These are phyloP conservation scores for Mus musculus DNA, from an alignment of 2,113 vertebrate genomes.

Conservation along the genomic window GRCm39 chr3:22752501-22753000, in stretches of 20 bases:
- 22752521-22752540: neutral
- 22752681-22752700: neutral
- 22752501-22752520: neutral
- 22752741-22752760: neutral
- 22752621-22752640: neutral
- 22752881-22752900: neutral
- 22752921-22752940: neutral
- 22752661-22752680: neutral
- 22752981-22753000: neutral
- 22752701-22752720: conserved; percentile 1
- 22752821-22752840: fast-evolving
- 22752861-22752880: neutral
- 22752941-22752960: neutral
- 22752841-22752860: neutral
- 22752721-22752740: neutral
- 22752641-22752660: neutral
- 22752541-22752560: neutral
- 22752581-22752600: neutral
- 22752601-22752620: neutral
- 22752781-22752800: neutral
- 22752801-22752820: neutral
- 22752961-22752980: neutral
- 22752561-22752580: neutral
- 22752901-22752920: neutral
- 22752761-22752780: neutral